Evolutionary conservation across 2,797 vertebrate species (phyloP).

Genomic region (Lacerta bilineata): DNA sequence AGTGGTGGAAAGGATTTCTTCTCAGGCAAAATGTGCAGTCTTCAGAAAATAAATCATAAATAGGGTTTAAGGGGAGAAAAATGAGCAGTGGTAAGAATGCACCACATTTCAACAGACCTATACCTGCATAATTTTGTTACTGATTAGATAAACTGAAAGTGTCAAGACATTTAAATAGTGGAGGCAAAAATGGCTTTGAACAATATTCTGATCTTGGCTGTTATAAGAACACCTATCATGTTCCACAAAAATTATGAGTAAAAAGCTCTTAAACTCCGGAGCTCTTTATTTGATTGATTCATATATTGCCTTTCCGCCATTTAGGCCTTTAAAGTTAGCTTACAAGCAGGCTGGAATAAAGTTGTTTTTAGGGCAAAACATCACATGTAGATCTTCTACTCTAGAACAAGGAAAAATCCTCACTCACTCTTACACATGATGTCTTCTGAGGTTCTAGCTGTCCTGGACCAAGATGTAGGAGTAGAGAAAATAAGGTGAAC

Average conservation of each 20-base stretch:
- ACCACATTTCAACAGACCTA: not conserved
- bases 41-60: slow-evolving; percentile 27
- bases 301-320: not conserved
- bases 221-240: not conserved
- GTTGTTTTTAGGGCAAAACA: not conserved
- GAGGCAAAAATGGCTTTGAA: slow-evolving; percentile 8
- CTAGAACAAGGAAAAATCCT: not conserved
- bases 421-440: not conserved
- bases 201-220: not conserved
- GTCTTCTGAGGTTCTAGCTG: not conserved
- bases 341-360: not conserved
- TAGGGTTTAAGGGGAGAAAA: not conserved
- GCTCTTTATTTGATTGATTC: not conserved
- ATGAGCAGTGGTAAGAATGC: not conserved
- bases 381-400: not conserved
- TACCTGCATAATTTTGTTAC: not conserved
- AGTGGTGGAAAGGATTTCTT: slow-evolving; percentile 34
- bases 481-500: not conserved
- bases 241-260: not conserved
- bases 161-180: not conserved
- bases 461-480: not conserved
- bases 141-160: not conserved
- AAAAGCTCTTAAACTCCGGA: not conserved
- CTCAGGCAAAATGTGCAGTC: slow-evolving; percentile 35
- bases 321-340: not conserved